Evolutionary conservation across 2,797 vertebrate genomes (phyloP), one percentile per base, ranked within the genome.

Genomic region (Thunnus albacares): DNA sequence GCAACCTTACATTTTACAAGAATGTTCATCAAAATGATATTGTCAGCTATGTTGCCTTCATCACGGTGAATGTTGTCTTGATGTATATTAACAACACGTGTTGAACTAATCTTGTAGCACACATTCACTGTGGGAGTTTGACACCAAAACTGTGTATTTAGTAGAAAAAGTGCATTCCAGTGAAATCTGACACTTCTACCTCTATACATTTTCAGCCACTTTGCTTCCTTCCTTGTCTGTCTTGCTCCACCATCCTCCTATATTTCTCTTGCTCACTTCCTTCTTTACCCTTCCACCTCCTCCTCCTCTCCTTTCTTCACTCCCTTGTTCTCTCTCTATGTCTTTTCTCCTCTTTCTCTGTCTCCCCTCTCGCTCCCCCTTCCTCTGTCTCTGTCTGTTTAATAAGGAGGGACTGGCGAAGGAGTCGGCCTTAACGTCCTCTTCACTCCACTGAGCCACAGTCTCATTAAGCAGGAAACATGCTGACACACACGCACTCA

Each of bases 391-490:
- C 33, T 43, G 55, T 20, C 22, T 51, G 56, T 76, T 72, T 83
- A 84, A 88, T 87, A 84, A 81, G 73, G 51, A 77, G 62, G 49
- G 56, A 67, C 26, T 6, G 79, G 74, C 47, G 74, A 60, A 71
- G 51, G 75, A 66, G 67, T 66, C 24, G 26, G 59, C 67, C 74
- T 79, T 35, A 20, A 0, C 20, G 15, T 35, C 71, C 75, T 77
- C 53, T 53, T 77, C 70, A 56, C 71, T 77, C 71, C 79, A 13
- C 75, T 73, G 75, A 77, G 68, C 74, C 80, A 79, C 61, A 35
- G 58, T 75, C 81, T 90, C 77, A 88, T 90, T 89, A 85, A 72
- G 70, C 30, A 64, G 72, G 63, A 87, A 84, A 90, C 79, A 80
- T 49, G 66, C 83, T 83, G 77, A 84, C 82, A 81, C 83, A 64